Base-by-base conservation (phyloP, 1,140 invertebrate species). In the Vollenhovia emeryi region DNA sequence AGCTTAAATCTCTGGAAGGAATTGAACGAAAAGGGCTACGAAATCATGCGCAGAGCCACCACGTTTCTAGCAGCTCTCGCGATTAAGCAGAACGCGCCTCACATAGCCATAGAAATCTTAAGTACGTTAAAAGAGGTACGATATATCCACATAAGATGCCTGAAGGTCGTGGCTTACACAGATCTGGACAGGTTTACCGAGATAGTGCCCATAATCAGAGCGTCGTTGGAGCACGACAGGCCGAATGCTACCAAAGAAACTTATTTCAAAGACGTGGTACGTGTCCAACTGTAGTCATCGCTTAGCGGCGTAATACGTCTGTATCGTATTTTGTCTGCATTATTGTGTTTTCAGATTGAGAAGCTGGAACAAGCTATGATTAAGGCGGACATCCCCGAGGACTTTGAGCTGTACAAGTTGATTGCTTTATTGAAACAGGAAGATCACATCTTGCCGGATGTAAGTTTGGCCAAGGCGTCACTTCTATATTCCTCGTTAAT, bases 91-190 rank as follows among this genome's bases (percentile, higher is more conserved):
- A 96, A 96, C 62, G 92, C 95, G 64, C 96, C 97, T 52, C 95
- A 97, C 30, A 88, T 96, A 45, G 96, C 97, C 4, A 86, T 97
- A 15, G 97, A 98, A 95, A 95, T 97, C 36, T 80, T 97, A 27
- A 91, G 95, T 2, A 84, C 88, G 33, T 86, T 95, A 13, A 95
- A 91, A 88, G 93, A 95, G 55, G 94, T 95, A 69, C 95, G 96
- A 84, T 97, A 97, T 90, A 96, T 97, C 0, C 96, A 96, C 18
- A 91, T 97, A 1, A 95, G 97, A 86, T 97, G 96, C 95, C 92
- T 98, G 15, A 97, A 96, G 94, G 95, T 97, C 86, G 86, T 94
- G 55, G 96, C 96, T 2, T 95, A 97, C 50, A 92, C 95, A 33
- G 92, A 96, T 40, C 85, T 98, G 68, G 96, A 96, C 3, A 93